Evolutionary conservation across 2,888 invertebrate genomes (phyloP).

Genomic region (Pegoplata infirma): DNA sequence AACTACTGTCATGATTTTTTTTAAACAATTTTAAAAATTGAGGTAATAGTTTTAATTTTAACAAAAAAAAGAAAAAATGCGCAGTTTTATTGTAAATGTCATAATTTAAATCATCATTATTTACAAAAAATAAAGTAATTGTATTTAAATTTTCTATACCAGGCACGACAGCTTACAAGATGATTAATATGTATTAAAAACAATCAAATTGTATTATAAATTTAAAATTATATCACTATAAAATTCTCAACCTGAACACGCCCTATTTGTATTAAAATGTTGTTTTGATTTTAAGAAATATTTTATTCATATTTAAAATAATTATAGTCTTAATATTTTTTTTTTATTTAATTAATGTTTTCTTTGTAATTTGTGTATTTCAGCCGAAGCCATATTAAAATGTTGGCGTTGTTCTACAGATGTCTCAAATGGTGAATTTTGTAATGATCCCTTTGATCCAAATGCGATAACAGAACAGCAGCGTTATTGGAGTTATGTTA

Average conservation of each 20-base stretch:
- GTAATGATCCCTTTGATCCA: slow-evolving; percentile 86
- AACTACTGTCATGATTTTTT: not conserved
- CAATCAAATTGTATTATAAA: not conserved
- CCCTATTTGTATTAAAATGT: not conserved
- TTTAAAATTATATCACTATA: not conserved
- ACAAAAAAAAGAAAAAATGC: not conserved
- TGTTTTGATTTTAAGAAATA: not conserved
- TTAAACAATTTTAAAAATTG: not conserved
- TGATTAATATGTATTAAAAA: not conserved
- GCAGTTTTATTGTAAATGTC: not conserved
- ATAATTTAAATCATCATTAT: not conserved
- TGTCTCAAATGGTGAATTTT: slow-evolving; percentile 81
- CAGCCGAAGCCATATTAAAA: slow-evolving; percentile 83
- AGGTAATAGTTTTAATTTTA: not conserved
- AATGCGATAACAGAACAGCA: slow-evolving; percentile 78
- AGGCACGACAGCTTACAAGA: not conserved
- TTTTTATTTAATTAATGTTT: not conserved
- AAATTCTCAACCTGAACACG: not conserved
- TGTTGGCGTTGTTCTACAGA: slow-evolving; percentile 90
- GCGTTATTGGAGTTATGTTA: slow-evolving; percentile 77
- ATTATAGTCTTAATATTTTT: not conserved
- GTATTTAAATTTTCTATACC: not conserved
- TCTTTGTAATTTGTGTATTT: slow-evolving; percentile 48
- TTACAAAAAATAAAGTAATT: not conserved
- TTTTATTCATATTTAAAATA: not conserved